These are phyloP conservation scores for Orthonychiurus folsomi DNA, from an alignment of 2,888 invertebrate genomes.

Conservation along the genomic window DNA sequence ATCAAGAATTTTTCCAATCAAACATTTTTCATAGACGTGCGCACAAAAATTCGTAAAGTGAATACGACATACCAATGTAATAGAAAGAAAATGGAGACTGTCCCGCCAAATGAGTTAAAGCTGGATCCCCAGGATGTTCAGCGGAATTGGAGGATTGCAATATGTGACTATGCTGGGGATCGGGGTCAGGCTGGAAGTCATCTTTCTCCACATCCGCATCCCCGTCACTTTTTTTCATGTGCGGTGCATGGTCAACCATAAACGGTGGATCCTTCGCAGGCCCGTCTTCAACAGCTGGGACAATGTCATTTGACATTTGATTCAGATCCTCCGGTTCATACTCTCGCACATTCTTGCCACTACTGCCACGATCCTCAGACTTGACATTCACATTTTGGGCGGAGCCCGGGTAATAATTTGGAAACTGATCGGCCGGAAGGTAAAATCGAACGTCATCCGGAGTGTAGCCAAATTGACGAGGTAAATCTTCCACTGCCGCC, in stretches of 20 bases:
- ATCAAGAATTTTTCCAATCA: conserved; percentile 23
- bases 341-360: background rate
- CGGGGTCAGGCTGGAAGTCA: background rate
- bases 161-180: conserved; percentile 27
- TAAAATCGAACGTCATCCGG: conserved; percentile 35
- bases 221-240: conserved; percentile 17
- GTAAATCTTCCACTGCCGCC: conserved; percentile 20
- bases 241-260: background rate
- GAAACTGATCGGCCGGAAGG: conserved; percentile 23
- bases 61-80: conserved; percentile 44
- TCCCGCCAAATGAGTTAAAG: conserved; percentile 4
- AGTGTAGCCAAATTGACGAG: conserved; percentile 35
- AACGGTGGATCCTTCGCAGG: background rate
- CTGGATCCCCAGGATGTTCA: conserved; percentile 15
- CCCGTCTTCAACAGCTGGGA: background rate
- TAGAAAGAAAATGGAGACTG: conserved; percentile 39
- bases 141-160: conserved; percentile 26
- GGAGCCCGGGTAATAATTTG: background rate
- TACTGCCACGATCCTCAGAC: background rate
- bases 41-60: background rate
- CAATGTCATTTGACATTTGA: background rate
- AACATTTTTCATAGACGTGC: background rate
- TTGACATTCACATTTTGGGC: background rate
- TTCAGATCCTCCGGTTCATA: background rate
- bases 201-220: conserved; percentile 13